Conservation (phyloP, 2,113 vertebrate species). For the Erythrocercus mccallii region DNA sequence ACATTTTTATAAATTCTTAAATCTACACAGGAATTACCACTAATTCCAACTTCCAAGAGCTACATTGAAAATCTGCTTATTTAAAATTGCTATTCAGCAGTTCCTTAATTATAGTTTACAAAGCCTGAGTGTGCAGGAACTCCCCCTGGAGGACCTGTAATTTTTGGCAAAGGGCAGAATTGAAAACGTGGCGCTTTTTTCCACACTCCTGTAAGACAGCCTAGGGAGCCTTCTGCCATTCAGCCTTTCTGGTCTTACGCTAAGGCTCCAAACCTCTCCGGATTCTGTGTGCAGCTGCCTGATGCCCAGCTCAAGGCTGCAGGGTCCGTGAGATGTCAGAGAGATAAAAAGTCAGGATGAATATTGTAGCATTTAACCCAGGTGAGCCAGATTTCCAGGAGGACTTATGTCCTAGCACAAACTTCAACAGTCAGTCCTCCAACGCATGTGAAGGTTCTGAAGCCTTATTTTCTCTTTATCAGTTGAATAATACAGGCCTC, state of each 20-base stretch:
- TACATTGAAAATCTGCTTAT: background rate
- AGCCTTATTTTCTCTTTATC: background rate
- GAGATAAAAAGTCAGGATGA: background rate
- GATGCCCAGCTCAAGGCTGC: background rate
- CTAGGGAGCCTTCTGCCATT: background rate
- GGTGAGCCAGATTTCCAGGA: background rate
- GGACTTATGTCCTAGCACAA: background rate
- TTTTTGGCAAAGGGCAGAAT: background rate
- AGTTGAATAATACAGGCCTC: background rate
- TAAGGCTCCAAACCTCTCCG: background rate
- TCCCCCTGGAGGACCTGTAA: background rate
- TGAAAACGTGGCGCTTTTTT: fast-evolving
- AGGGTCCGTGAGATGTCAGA: background rate
- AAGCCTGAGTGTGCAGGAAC: background rate
- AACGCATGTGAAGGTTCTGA: background rate
- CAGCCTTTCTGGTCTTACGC: background rate
- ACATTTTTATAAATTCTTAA: background rate
- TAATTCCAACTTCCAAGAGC: background rate
- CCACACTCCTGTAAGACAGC: fast-evolving
- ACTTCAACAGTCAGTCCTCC: background rate
- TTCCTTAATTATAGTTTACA: background rate
- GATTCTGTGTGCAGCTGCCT: background rate
- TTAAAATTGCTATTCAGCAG: background rate
- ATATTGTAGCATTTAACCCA: background rate
- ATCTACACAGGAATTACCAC: background rate